A percentile compares a stretch with the other conserved stretches of the same genome.
Conservation (phyloP, 2,113 vertebrate genomes). For the Chiloscyllium plagiosum region DNA sequence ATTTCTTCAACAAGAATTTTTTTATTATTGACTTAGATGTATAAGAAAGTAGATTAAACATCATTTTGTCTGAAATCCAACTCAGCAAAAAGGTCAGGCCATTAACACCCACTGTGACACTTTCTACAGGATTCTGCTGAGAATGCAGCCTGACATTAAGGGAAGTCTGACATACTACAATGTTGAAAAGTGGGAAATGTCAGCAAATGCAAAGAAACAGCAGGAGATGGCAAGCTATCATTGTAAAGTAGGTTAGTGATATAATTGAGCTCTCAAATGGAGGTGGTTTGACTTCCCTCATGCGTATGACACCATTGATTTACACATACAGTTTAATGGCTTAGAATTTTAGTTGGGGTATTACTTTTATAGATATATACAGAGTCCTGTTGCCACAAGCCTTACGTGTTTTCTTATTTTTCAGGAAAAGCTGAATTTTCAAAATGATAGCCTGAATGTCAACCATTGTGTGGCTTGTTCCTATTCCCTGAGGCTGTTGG, state of each 20-base stretch:
- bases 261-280: slow-evolving; percentile 13
- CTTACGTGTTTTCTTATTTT: neutral
- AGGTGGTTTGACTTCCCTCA: slow-evolving; percentile 17
- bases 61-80: slow-evolving; percentile 16
- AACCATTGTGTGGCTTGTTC: neutral
- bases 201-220: neutral
- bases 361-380: neutral
- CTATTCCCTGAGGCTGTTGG: neutral
- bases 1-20: neutral
- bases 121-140: neutral
- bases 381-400: neutral
- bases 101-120: neutral
- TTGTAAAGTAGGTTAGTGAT: neutral
- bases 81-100: slow-evolving; percentile 26
- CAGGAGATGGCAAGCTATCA: slow-evolving; percentile 12
- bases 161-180: slow-evolving; percentile 21
- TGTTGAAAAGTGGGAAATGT: slow-evolving; percentile 32
- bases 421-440: neutral
- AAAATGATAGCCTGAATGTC: slow-evolving; percentile 20
- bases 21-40: neutral
- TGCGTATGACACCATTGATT: slow-evolving; percentile 1
- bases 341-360: neutral
- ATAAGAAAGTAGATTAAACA: slow-evolving; percentile 22
- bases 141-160: neutral
- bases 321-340: neutral